A percentile compares a stretch with the other conserved stretches of the same genome.
These are phyloP conservation scores for Rhimphoctona megacephalus DNA, from an alignment of 2,888 invertebrate species.

Conservation along the genomic window DNA sequence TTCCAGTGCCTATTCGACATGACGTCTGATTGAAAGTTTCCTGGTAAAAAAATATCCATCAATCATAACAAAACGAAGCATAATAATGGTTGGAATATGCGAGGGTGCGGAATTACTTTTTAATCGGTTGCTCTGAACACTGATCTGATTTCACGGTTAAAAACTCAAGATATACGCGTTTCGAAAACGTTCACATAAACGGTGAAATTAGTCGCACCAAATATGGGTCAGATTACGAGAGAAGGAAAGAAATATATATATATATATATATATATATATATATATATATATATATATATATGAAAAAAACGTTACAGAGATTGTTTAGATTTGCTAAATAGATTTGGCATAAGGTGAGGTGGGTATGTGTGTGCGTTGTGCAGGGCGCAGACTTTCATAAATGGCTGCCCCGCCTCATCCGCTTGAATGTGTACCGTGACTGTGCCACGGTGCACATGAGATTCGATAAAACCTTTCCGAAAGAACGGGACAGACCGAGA, in stretches of 20 bases:
- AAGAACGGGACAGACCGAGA: conserved; percentile 60
- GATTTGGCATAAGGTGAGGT: conserved; percentile 63
- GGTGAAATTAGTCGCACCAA: conserved; percentile 61
- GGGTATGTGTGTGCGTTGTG: conserved; percentile 61
- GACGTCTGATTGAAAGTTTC: not conserved
- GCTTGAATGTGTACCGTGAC: conserved; percentile 77
- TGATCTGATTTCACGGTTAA: conserved; percentile 35
- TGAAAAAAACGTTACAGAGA: conserved; percentile 36
- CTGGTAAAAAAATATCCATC: not conserved
- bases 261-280: too few relatives aligned
- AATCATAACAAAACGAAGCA: not conserved
- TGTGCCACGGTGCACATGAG: conserved; percentile 56
- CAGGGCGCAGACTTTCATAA: conserved; percentile 83
- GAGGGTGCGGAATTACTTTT: conserved; percentile 48
- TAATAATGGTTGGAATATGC: not conserved
- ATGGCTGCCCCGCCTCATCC: conserved; percentile 83
- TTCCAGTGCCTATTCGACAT: not conserved
- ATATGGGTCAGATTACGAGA: conserved; percentile 59
- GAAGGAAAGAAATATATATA: not conserved
- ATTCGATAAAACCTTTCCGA: conserved; percentile 64
- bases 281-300: too few relatives aligned
- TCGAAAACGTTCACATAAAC: conserved; percentile 58
- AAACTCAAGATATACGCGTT: conserved; percentile 30
- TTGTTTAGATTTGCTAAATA: conserved; percentile 69
- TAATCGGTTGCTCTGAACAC: conserved; percentile 34